A percentile compares a stretch with the other conserved stretches of the same genome.
Evolutionary conservation across 2,113 vertebrate species (phyloP).

Genomic region (Taurulus bubalis): DNA sequence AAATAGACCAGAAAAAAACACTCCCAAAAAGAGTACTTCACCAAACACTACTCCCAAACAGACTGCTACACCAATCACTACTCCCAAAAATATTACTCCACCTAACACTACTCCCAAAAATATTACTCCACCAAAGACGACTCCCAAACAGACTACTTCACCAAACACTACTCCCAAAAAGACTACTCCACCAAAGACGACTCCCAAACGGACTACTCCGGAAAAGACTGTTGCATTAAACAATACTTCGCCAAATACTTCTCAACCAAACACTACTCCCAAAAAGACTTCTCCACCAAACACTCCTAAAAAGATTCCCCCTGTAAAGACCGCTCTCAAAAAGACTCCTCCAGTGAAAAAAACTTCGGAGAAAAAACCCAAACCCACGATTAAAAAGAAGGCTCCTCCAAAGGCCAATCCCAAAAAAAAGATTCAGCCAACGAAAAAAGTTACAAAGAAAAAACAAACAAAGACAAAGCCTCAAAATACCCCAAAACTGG

Average conservation of each 20-base stretch:
- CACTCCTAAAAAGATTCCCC: constrained; percentile 12
- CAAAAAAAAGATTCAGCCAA: constrained; percentile 41
- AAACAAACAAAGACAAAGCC: constrained; percentile 34
- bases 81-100: neutral
- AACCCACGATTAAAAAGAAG: constrained; percentile 41
- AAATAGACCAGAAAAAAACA: neutral
- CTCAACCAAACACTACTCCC: neutral
- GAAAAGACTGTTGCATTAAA: neutral
- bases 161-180: neutral
- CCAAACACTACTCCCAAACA: neutral
- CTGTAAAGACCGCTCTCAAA: neutral
- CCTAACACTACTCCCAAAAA: neutral
- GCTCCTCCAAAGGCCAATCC: constrained; percentile 27
- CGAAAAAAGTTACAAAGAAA: constrained; percentile 50
- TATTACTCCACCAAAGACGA: neutral
- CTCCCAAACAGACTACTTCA: neutral
- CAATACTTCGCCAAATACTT: neutral
- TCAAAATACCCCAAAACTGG: constrained; percentile 45
- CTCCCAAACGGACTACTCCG: constrained; percentile 10
- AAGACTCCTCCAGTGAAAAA: constrained; percentile 8
- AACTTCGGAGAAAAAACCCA: neutral
- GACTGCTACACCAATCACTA: neutral
- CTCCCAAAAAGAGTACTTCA: neutral
- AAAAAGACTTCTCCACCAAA: constrained; percentile 15
- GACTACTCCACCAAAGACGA: neutral